Evolutionary conservation across 2,888 invertebrate species (phyloP).

Genomic region (Tetranychus truncatus): DNA sequence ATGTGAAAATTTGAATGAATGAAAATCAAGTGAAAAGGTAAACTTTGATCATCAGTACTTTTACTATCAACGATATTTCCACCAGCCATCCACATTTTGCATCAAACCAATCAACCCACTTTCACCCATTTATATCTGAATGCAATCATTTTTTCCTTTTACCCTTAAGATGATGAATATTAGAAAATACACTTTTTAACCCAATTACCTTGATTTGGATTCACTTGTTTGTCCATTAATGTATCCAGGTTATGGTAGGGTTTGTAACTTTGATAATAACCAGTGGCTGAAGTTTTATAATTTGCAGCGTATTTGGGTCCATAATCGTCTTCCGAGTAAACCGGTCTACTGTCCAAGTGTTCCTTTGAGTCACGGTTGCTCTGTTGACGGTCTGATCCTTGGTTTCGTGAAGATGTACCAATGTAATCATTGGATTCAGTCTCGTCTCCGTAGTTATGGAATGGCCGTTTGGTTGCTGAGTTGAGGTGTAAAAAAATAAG

Average conservation of each 20-base stretch:
- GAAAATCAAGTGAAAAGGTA: background rate
- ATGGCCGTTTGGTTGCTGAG: too few species aligned
- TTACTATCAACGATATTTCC: background rate
- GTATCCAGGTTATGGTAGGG: constrained; percentile 2
- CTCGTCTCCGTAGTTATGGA: too few species aligned
- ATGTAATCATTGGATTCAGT: too few species aligned
- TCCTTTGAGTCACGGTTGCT: background rate
- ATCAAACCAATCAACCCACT: background rate
- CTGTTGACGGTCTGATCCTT: background rate
- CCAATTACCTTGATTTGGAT: constrained; percentile 3
- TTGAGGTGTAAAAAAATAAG: too few species aligned
- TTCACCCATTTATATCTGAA: background rate
- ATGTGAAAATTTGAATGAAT: background rate
- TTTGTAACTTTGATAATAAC: constrained; percentile 9
- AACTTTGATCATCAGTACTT: background rate
- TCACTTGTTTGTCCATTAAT: constrained; percentile 4
- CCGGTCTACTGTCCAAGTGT: background rate
- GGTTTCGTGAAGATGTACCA: background rate
- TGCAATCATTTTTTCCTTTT: background rate
- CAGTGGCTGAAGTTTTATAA: constrained; percentile 6
- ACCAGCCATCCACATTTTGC: background rate
- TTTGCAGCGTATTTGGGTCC: background rate
- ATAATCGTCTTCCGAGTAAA: constrained; percentile 1
- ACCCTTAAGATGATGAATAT: background rate
- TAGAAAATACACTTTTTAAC: background rate